A percentile compares a stretch with the other conserved stretches of the same genome.
Evolutionary conservation across 2,888 invertebrate genomes (phyloP).

Genomic region (Mycalesis mineus): DNA sequence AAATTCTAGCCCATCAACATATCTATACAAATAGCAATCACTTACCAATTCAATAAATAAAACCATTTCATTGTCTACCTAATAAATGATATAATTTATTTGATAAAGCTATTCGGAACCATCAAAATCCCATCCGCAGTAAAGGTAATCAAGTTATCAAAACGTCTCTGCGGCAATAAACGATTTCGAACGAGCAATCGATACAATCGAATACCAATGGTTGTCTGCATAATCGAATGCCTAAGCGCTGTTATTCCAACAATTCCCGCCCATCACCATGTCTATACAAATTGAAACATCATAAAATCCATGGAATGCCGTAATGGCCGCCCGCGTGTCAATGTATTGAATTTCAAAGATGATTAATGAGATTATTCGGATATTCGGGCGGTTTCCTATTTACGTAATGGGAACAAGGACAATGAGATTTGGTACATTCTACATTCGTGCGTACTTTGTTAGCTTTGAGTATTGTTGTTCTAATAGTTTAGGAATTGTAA

Average conservation of each 20-base stretch:
- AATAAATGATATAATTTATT: too few relatives aligned
- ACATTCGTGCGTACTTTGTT: background rate
- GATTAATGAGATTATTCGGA: constrained; percentile 70
- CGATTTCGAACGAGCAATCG: constrained; percentile 28
- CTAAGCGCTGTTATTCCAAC: constrained; percentile 61
- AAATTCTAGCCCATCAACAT: constrained; percentile 44
- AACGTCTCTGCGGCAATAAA: constrained; percentile 18
- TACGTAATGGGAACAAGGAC: constrained; percentile 20
- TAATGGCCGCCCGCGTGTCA: constrained; percentile 59
- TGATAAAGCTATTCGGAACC: background rate
- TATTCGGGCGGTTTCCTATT: constrained; percentile 41
- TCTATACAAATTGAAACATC: constrained; percentile 62
- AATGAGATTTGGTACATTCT: constrained; percentile 3
- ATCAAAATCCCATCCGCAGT: background rate
- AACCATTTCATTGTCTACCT: too few relatives aligned
- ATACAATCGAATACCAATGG: constrained; percentile 52
- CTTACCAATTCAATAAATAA: too few relatives aligned
- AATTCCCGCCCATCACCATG: constrained; percentile 43
- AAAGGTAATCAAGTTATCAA: constrained; percentile 9
- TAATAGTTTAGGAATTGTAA: background rate
- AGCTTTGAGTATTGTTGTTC: background rate
- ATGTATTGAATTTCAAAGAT: constrained; percentile 75
- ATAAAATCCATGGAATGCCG: constrained; percentile 62
- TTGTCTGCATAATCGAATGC: constrained; percentile 68
- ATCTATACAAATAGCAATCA: constrained; percentile 61